These are phyloP conservation scores for Drosophila subpulchrella DNA, from an alignment of 1,140 invertebrate genomes.

Conservation along the genomic window DNA sequence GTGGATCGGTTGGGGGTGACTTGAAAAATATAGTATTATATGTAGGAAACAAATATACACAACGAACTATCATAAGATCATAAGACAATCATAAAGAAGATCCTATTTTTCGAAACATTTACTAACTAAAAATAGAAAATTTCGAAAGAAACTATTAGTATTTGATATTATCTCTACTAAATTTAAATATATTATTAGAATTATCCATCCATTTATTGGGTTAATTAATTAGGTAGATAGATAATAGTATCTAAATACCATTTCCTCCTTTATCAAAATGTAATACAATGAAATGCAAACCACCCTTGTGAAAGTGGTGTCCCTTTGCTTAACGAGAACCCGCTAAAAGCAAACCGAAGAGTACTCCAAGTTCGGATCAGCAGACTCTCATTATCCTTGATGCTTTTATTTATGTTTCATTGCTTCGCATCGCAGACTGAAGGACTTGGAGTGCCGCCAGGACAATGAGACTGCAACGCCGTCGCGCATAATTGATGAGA, in stretches of 20 bases:
- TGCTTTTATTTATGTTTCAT: slow-evolving; percentile 63
- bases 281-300: not conserved
- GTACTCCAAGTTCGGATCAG: slow-evolving; percentile 29
- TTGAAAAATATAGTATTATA: not conserved
- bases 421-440: slow-evolving; percentile 52
- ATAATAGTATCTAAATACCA: not conserved
- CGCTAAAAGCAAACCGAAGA: slow-evolving; percentile 20
- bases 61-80: too few relatives aligned
- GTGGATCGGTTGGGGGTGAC: not conserved
- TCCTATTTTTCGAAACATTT: too few relatives aligned
- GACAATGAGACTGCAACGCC: slow-evolving; percentile 57
- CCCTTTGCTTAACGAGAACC: not conserved
- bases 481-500: slow-evolving; percentile 82
- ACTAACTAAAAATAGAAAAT: too few relatives aligned
- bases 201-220: too few relatives aligned
- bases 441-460: slow-evolving; percentile 65
- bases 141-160: too few relatives aligned
- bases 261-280: not conserved
- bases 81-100: too few relatives aligned
- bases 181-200: too few relatives aligned
- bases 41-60: not conserved
- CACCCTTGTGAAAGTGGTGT: slow-evolving; percentile 6
- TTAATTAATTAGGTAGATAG: not conserved
- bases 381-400: slow-evolving; percentile 31
- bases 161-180: too few relatives aligned